Evolutionary conservation across 2,113 vertebrate genomes (phyloP).

Genomic region (Thinocorus orbignyianus): DNA sequence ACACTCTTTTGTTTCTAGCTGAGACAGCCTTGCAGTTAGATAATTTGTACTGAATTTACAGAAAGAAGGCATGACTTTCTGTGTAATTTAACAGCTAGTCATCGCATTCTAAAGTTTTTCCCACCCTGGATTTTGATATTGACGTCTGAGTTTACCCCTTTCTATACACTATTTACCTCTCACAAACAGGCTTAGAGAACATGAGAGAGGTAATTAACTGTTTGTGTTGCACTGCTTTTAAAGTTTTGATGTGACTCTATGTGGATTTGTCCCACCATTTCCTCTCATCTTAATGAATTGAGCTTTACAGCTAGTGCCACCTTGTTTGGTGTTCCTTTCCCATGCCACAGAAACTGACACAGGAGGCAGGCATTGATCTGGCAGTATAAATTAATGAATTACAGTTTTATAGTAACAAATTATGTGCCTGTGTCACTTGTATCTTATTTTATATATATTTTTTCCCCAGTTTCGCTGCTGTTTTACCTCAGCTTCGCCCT

Average conservation of each 20-base stretch:
- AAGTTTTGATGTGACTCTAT: neutral
- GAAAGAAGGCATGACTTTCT: neutral
- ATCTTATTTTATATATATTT: neutral
- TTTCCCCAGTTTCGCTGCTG: neutral
- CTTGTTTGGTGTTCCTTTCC: neutral
- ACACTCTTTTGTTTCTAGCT: neutral
- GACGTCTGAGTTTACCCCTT: neutral
- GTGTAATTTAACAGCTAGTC: neutral
- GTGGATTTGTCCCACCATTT: neutral
- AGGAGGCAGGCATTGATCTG: neutral
- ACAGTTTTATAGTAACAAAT: neutral
- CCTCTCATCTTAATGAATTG: neutral
- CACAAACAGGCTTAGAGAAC: neutral
- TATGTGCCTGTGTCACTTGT: accelerated
- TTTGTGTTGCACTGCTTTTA: neutral
- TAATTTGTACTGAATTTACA: neutral
- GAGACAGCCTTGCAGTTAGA: neutral
- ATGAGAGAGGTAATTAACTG: neutral
- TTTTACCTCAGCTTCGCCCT: neutral
- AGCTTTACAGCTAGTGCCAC: neutral
- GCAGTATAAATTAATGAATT: neutral
- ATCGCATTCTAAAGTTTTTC: accelerated
- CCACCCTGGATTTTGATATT: neutral
- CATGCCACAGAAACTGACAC: neutral
- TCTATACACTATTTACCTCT: neutral